These are phyloP conservation scores for Salmo trutta DNA, from an alignment of 2,797 vertebrate genomes.

Conservation along the genomic window DNA sequence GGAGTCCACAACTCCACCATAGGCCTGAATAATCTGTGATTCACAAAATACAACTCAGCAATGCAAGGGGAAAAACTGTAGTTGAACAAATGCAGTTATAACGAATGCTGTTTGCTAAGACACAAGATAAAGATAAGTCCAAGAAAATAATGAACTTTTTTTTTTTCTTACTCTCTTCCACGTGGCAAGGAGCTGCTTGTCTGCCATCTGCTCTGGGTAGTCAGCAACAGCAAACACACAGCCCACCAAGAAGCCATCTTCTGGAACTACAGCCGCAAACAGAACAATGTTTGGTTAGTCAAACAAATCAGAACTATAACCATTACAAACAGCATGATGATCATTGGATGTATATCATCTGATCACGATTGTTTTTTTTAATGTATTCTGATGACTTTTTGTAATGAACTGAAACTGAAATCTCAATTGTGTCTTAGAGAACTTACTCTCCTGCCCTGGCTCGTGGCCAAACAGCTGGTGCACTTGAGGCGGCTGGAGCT, in stretches of 20 bases:
- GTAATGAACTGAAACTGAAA: not conserved
- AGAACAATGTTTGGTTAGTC: not conserved
- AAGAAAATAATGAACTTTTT: too few species aligned
- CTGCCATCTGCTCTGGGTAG: slow-evolving; percentile 97
- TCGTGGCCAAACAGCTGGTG: slow-evolving; percentile 91
- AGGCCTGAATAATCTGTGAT: slow-evolving; percentile 89
- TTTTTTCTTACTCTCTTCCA: slow-evolving; percentile 89
- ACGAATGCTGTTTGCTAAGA: too few species aligned
- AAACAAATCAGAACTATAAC: not conserved
- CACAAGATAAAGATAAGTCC: not conserved
- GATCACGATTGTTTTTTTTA: not conserved
- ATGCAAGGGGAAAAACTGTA: not conserved
- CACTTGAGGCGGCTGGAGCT: slow-evolving; percentile 71
- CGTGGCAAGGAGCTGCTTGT: slow-evolving; percentile 92
- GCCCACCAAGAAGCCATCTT: slow-evolving; percentile 89
- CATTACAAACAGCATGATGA: not conserved
- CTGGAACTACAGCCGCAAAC: slow-evolving; percentile 81
- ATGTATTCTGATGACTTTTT: not conserved
- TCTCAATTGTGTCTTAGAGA: not conserved
- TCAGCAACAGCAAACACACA: slow-evolving; percentile 95
- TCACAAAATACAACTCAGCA: not conserved
- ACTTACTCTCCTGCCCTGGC: slow-evolving; percentile 89
- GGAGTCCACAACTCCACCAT: slow-evolving; percentile 90
- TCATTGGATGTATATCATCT: not conserved
- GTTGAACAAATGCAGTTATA: too few species aligned